phyloP scores from a whole-genome alignment of 2,113 vertebrate species.

The Dicaeum eximium region DNA sequence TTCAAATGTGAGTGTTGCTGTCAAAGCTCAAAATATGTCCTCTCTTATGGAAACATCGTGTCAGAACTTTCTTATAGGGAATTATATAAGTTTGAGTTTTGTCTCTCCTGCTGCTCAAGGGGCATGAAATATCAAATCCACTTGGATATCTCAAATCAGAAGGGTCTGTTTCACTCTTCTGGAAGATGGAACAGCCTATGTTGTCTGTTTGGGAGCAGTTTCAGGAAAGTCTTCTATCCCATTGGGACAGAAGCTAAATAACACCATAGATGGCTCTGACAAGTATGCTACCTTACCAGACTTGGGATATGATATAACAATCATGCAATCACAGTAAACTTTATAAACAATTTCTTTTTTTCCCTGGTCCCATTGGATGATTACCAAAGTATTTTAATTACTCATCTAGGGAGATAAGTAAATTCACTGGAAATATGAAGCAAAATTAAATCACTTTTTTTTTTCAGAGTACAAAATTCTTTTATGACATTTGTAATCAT shows the following conservation, averaged over 20 bases:
- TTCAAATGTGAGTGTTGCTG: background rate
- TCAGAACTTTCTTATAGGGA: background rate
- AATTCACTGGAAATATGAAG: background rate
- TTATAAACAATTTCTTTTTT: background rate
- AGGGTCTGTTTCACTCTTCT: background rate
- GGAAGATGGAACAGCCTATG: background rate
- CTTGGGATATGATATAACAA: background rate
- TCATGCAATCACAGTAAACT: background rate
- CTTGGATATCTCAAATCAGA: background rate
- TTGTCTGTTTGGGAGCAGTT: background rate
- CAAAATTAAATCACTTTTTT: background rate
- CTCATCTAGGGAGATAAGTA: background rate
- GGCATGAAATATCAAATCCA: background rate
- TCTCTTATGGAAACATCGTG: background rate
- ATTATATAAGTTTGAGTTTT: background rate
- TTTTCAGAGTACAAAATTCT: background rate
- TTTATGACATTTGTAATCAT: background rate
- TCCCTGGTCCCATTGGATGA: background rate
- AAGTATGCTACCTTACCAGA: background rate
- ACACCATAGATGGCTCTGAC: background rate
- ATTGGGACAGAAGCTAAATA: background rate
- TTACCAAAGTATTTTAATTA: background rate
- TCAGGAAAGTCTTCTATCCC: background rate
- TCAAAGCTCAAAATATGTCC: background rate
- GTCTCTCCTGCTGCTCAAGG: background rate